Evolutionary conservation across 2,888 invertebrate genomes (phyloP), one percentile per base, ranked within the genome.

Genomic region (Ectemnius lituratus): DNA sequence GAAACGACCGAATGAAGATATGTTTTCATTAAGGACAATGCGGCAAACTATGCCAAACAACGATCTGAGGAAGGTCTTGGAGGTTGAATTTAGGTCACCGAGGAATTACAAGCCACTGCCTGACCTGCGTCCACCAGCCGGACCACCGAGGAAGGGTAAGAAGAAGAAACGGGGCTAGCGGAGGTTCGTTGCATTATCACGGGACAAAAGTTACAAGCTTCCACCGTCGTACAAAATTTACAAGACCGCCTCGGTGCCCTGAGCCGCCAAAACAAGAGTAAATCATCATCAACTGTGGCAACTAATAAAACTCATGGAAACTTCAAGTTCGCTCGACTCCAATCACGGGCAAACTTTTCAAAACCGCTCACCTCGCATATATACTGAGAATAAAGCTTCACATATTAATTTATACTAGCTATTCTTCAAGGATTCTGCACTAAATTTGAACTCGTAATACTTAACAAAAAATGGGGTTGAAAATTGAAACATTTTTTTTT

Each of bases 71-170:
- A 86, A 83, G 72, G 82, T 66, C 46, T 78, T 88, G 45, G 87
- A 88, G 74, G 81, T 88, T 67, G 86, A 88, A 81, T 82, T 87
- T 63, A 85, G 84, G 60, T 82, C 84, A 20, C 81, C 88, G 1
- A 81, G 88, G 76, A 88, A 88, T 86, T 88, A 88, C 80, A 75
- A 66, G 56, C 87, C 88, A 14, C 67, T 87, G 58, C 79, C 83
- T 2, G 78, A 81, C 20, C 74, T 61, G 4, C 84, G 83, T 5
- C 81, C 86, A 49, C 59, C 75, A 16, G 82, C 85, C 66, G 59
- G 28, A 62, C 67, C 63, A 20, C 70, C 52, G 27, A 23, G 13
- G 16, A 69, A 74, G 46, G 16, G 3, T 45, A 69, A 67, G 47
- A 67, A 56, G 8, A 70, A 45, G n/a, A 60, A 69, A 64, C 52